A percentile compares a stretch with the other conserved stretches of the same genome.
These are phyloP conservation scores for Climacteris rufus DNA, from an alignment of 2,113 vertebrate genomes.

Conservation along the genomic window DNA sequence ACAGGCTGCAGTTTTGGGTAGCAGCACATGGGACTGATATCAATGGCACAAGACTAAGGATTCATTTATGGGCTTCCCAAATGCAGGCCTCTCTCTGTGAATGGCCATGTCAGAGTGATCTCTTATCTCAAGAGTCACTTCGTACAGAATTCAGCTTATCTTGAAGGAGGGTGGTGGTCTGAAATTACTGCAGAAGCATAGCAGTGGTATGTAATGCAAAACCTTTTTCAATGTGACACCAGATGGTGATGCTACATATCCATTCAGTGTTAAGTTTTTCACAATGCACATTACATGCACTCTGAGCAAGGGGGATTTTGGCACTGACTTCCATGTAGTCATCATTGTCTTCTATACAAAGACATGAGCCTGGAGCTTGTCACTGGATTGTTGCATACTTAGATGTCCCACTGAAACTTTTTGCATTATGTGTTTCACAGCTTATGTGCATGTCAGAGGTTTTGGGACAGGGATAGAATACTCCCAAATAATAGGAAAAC, in stretches of 20 bases:
- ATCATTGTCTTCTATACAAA: background rate
- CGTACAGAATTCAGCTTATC: background rate
- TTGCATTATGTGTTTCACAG: background rate
- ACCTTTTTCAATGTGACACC: background rate
- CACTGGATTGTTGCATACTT: background rate
- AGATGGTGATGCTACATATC: background rate
- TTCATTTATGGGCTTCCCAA: background rate
- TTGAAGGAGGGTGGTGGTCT: background rate
- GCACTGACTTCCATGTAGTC: background rate
- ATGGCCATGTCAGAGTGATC: background rate
- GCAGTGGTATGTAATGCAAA: background rate
- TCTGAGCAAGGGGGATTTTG: background rate
- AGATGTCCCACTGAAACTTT: background rate
- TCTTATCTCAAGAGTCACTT: background rate
- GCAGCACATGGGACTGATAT: background rate
- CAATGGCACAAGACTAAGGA: background rate
- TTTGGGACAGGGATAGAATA: background rate
- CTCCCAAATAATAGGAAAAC: background rate
- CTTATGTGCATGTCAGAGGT: background rate
- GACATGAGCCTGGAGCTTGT: background rate
- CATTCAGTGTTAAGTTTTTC: background rate
- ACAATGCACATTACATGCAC: background rate
- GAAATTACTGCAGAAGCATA: background rate
- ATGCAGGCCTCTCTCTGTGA: background rate
- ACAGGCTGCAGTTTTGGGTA: background rate